Conservation (phyloP, 2,888 invertebrate genomes). For the Agrochola circellaris region DNA sequence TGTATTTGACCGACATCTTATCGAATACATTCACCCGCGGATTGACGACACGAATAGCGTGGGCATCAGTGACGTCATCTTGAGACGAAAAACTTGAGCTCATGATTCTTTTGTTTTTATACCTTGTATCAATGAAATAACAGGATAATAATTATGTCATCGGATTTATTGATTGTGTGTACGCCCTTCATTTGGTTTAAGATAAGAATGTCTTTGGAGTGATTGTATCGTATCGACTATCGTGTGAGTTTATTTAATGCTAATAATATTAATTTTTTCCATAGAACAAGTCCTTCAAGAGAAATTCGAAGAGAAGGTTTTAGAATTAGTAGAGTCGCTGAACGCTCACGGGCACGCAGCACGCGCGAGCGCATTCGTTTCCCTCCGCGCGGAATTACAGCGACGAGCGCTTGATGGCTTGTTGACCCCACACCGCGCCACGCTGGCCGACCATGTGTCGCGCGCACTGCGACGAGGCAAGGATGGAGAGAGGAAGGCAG, state of each 20-base stretch:
- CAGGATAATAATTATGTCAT: too few relatives aligned
- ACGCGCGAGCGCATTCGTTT: constrained; percentile 93
- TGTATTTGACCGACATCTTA: background rate
- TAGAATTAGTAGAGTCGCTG: constrained; percentile 96
- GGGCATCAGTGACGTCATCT: background rate
- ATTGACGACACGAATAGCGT: background rate
- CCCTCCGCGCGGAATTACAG: constrained; percentile 93
- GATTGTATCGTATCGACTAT: background rate
- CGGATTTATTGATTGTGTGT: background rate
- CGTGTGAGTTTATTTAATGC: too few relatives aligned
- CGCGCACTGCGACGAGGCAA: constrained; percentile 95
- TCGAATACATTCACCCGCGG: background rate
- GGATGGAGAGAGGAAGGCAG: constrained; percentile 95
- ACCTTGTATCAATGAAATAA: background rate
- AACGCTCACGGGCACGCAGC: constrained; percentile 96
- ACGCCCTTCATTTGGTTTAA: background rate
- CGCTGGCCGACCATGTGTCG: constrained; percentile 95
- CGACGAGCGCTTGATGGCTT: constrained; percentile 95
- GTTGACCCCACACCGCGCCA: constrained; percentile 94
- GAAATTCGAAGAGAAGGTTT: constrained; percentile 96
- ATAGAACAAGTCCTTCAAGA: constrained; percentile 90
- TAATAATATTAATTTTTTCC: background rate
- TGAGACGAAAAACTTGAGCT: too few relatives aligned
- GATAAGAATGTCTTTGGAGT: background rate
- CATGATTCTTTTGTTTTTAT: background rate